A percentile compares a stretch with the other conserved stretches of the same genome.
phyloP scores from a whole-genome alignment of 2,113 vertebrate species.

The Ptilorrhoa leucosticta region DNA sequence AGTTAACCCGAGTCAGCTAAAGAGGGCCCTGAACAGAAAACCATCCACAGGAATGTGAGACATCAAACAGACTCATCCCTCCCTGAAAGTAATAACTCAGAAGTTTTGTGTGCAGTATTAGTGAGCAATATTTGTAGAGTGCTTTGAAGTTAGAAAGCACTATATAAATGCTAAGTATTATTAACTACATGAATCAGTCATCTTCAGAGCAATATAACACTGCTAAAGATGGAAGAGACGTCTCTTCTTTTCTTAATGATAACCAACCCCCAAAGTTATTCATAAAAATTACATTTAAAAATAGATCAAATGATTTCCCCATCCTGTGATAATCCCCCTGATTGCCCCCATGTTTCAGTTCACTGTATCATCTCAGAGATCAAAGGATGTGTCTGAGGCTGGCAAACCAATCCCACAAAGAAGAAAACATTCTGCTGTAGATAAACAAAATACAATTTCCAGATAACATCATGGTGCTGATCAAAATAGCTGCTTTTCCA shows the following conservation, averaged over 20 bases:
- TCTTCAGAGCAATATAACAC: slow-evolving; percentile 36
- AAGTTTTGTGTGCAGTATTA: background rate
- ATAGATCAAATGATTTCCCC: slow-evolving; percentile 61
- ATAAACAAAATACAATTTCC: slow-evolving; percentile 70
- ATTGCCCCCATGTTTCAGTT: slow-evolving; percentile 56
- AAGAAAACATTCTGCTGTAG: slow-evolving; percentile 31
- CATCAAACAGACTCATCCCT: background rate
- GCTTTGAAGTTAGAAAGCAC: slow-evolving; percentile 49
- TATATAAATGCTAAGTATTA: slow-evolving; percentile 49
- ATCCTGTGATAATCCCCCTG: slow-evolving; percentile 47
- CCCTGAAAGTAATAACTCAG: background rate
- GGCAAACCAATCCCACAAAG: slow-evolving; percentile 16
- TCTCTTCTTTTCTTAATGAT: slow-evolving; percentile 51
- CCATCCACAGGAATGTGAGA: background rate
- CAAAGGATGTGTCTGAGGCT: slow-evolving; percentile 55
- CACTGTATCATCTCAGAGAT: slow-evolving; percentile 60
- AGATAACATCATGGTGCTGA: slow-evolving; percentile 60
- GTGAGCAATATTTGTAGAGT: background rate
- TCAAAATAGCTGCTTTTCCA: slow-evolving; percentile 65
- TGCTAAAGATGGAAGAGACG: slow-evolving; percentile 14
- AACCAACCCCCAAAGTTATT: slow-evolving; percentile 45
- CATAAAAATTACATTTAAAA: slow-evolving; percentile 54
- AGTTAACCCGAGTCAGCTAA: background rate
- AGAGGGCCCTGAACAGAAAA: background rate
- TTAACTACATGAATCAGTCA: slow-evolving; percentile 41